Base-by-base conservation (phyloP, 2,797 vertebrate genomes). In the Xiphorhynchus erythropygius region DNA sequence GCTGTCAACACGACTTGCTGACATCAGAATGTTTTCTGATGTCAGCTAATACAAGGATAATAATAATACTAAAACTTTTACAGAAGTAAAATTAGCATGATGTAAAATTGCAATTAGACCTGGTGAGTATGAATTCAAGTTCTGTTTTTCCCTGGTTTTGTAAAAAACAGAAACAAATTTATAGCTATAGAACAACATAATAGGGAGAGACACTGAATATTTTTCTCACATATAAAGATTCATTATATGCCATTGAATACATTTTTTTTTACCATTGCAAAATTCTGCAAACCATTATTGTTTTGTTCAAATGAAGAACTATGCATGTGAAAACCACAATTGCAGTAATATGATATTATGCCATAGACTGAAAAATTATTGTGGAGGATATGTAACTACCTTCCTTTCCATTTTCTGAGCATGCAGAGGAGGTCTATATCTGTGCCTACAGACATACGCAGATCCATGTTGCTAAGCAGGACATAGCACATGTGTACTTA, bases 401-500 rank as follows among this genome's bases (percentile, higher is more conserved):
- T 85, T 63, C 18, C 65, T 71, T 53, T 65, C 24, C 22, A 55
- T 81, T 91, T 91, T 60, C 28, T 53, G 32, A 44, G 9, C 30
- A 67, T 18, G 60, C 7, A 63, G n/a, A 55, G 13, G 3, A 69
- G 30, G 52, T 21, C 86, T 17, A 25, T 44, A 37, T 32, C 18
- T 86, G 6, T 73, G 32, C 7, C 37, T 73, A 13, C 6, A 77
- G 33, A 32, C 32, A 32, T 8, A 47, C 6, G 11, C 25, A 80
- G 19, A 50, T 30, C 2, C 27, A 22, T 46, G 4, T 17, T 39
- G 25, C 25, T 41, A 22, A 73, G 14, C 41, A 63, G 12, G 7
- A 52, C 0, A 21, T 23, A 18, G 4, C 8, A 64, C 0, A 4
- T 13, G 2, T n/a, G 7, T 53, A 22, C 3, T 8, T 25, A 10